Base-by-base conservation (phyloP, 2,888 invertebrate genomes). In the Dermolepida albohirtum region DNA sequence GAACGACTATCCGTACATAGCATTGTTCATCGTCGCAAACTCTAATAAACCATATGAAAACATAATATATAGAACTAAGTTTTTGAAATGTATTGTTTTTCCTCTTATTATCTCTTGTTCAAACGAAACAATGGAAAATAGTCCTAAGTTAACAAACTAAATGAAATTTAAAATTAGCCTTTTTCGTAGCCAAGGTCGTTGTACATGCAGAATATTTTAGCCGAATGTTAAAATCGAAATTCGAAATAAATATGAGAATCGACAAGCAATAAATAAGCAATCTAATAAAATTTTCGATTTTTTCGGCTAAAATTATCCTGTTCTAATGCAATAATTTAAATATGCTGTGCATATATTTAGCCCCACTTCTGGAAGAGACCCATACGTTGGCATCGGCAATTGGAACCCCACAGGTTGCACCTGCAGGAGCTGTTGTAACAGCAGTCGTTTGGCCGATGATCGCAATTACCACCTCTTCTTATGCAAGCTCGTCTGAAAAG, bases 331-430 rank as follows among this genome's bases (percentile, higher is more conserved):
- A 5, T 14, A 10, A 39, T 59, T 47, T 14, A n/a, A 17, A 12
- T 10, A 44, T 11, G 1, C 2, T 39, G 14, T 22, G 22, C 47
- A 17, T 22, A 79, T 78, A 70, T 80, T 86, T 88, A 91, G 82
- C 92, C 92, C 92, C 93, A 93, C 85, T 93, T 92, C 82, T 94
- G 94, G 88, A 94, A 94, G 80, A 94, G 89, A 70, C 95, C 94
- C 89, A 92, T 90, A 77, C 94, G 89, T 84, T 94, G 94, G 84
- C 94, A 95, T 78, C 92, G 89, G 84, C 94, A 94, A 86, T 95
- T 94, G 81, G 92, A 90, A 70, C 94, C 94, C 94, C 94, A 95
- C 62, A 94, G 87, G 84, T 94, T 94, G 87, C 94, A 95, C 72
- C 94, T 88, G 84, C 94, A 95, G 72, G 93, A 91, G 72, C 92